Evolutionary conservation across 2,888 invertebrate species (phyloP), one percentile per base, ranked within the genome.

Genomic region (Ferdinandea cuprea): DNA sequence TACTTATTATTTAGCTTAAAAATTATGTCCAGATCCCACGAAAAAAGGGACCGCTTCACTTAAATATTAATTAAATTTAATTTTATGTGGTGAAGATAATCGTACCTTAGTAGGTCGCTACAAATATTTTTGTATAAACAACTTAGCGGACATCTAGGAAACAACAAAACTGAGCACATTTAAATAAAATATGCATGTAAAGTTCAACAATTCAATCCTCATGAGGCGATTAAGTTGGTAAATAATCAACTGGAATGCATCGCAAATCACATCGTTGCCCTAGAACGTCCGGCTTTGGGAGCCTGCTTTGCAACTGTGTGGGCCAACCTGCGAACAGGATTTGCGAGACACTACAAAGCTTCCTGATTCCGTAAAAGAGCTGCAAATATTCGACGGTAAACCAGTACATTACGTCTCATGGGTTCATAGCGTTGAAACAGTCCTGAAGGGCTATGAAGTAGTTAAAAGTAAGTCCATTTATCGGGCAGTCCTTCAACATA

Each of bases 281-380:
- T 35, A 0, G 35, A 35, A 3, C 35, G n/a, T 11, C 4, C n/a
- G n/a, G 35, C 11, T 0, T 35, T 35, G 35, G 35, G 35, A 5
- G 0, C 2, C 52, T 0, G 17, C 11, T 17, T 17, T 15, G 9
- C 8, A 15, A 17, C 17, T 32, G 3, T 1, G 15, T 5, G 32
- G 32, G 4, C 32, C 52, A 17, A 52, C 1, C 11, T 4, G 6
- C 6, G 52, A 52, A 32, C 32, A 32, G 1, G 52, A 32, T 17
- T 1, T 52, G 0, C 15, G 11, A 1, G 48, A 68, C 19, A 68
- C 74, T 6, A 21, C 61, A 0, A 73, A 50, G 4, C 42, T 85
- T 1, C 80, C 74, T 0, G 85, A 81, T 28, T 61, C 42, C 28
- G 74, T 80, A 9, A 85, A 58, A 7, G 84, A 85, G 3, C 32